phyloP scores from a whole-genome alignment of 2,797 vertebrate species.

The Amphiprion clarkii region DNA sequence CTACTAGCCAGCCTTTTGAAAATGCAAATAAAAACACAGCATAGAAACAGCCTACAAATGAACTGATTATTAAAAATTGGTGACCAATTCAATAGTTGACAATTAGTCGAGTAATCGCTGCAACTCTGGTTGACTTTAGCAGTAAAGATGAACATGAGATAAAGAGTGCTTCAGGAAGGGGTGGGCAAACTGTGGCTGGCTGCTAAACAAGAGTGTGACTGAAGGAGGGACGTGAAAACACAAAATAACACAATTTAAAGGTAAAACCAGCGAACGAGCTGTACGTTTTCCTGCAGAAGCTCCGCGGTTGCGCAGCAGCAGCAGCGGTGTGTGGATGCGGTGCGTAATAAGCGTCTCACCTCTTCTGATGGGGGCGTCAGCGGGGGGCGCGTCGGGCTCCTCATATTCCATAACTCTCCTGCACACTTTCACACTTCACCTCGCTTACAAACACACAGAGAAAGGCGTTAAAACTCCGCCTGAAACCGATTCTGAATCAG shows the following conservation, averaged over 20 bases:
- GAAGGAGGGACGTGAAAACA: background rate
- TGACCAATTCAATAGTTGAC: too few relatives aligned
- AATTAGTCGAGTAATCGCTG: too few relatives aligned
- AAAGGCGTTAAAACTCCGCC: slow-evolving; percentile 16
- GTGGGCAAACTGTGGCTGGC: slow-evolving; percentile 24
- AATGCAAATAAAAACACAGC: too few relatives aligned
- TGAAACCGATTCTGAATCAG: slow-evolving; percentile 14
- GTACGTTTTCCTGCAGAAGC: background rate
- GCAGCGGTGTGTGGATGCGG: background rate
- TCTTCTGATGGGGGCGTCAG: slow-evolving; percentile 69
- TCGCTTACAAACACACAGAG: background rate
- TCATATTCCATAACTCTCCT: slow-evolving; percentile 82
- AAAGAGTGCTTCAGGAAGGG: background rate
- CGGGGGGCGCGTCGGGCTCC: slow-evolving; percentile 60
- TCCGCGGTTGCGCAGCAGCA: background rate
- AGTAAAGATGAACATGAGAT: slow-evolving; percentile 22
- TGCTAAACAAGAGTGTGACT: slow-evolving; percentile 25
- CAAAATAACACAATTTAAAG: background rate
- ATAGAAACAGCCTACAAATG: too few relatives aligned
- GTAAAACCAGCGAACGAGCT: background rate
- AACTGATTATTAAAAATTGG: too few relatives aligned
- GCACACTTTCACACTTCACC: slow-evolving; percentile 4
- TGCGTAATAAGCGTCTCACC: slow-evolving; percentile 61
- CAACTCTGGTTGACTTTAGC: background rate
- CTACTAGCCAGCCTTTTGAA: too few relatives aligned